Percentiles rank a stretch among this genome's conserved stretches.
These are phyloP conservation scores for Siniperca chuatsi DNA, from an alignment of 2,113 vertebrate genomes.

Conservation along the genomic window DNA sequence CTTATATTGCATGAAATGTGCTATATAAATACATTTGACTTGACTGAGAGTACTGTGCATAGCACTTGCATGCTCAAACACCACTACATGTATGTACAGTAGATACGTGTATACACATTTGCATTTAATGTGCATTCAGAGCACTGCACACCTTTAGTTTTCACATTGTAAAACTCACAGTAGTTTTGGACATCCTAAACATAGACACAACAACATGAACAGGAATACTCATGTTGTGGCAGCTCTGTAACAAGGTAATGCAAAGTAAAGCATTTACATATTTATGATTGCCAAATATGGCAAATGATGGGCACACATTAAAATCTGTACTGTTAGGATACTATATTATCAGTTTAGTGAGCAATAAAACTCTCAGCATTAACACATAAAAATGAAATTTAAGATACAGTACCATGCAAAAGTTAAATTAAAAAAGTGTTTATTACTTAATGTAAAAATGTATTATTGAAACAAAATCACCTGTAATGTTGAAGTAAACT, in stretches of 20 bases:
- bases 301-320: neutral
- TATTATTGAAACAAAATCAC: neutral
- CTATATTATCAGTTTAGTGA: neutral
- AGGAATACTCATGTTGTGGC: neutral
- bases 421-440: too few species aligned
- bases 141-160: neutral
- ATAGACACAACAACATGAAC: neutral
- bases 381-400: neutral
- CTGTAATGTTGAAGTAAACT: neutral
- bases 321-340: neutral
- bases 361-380: neutral
- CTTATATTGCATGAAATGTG: too few species aligned
- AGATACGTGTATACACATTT: neutral
- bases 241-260: neutral
- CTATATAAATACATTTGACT: too few species aligned
- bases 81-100: neutral
- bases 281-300: slow-evolving; percentile 6
- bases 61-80: slow-evolving; percentile 8
- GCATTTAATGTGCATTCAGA: neutral
- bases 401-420: neutral
- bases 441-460: too few species aligned
- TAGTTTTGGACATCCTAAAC: neutral
- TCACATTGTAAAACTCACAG: neutral
- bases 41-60: neutral
- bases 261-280: neutral